Conservation (phyloP, 30 jellyfish, hydroid and myxozoan species). For the Chrysaora quinquecirrha region DNA sequence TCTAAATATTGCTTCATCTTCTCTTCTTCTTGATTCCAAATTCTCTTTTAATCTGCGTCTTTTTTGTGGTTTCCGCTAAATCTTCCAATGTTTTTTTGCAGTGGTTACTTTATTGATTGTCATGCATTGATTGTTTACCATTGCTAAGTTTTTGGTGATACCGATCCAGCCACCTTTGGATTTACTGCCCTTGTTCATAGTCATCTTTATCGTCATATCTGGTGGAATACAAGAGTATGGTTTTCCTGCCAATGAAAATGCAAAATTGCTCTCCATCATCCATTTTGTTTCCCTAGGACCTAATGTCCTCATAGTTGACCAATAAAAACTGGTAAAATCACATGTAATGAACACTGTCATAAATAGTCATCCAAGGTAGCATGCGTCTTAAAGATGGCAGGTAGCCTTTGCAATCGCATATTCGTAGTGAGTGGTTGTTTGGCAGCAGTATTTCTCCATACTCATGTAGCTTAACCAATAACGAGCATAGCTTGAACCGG, state of each 20-base stretch:
- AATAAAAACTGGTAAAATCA: too few species aligned
- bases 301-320: background rate
- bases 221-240: background rate
- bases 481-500: background rate
- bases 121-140: background rate
- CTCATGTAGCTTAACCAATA: background rate
- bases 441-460: slow-evolving; percentile 26
- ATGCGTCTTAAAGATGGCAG: background rate
- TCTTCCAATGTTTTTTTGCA: background rate
- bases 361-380: background rate
- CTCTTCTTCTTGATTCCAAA: background rate
- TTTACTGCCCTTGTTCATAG: slow-evolving; percentile 15
- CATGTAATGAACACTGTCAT: background rate
- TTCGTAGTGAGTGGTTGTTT: too few species aligned
- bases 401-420: background rate
- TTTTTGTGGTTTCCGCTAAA: background rate
- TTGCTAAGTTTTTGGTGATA: background rate
- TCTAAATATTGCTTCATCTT: background rate
- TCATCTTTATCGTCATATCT: background rate
- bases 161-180: slow-evolving; percentile 23
- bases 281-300: background rate
- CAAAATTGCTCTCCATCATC: background rate
- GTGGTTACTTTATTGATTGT: background rate
- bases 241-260: background rate
- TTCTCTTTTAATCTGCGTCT: background rate